Conservation (phyloP, 2,797 vertebrate species). For the Carcharodon carcharias region DNA sequence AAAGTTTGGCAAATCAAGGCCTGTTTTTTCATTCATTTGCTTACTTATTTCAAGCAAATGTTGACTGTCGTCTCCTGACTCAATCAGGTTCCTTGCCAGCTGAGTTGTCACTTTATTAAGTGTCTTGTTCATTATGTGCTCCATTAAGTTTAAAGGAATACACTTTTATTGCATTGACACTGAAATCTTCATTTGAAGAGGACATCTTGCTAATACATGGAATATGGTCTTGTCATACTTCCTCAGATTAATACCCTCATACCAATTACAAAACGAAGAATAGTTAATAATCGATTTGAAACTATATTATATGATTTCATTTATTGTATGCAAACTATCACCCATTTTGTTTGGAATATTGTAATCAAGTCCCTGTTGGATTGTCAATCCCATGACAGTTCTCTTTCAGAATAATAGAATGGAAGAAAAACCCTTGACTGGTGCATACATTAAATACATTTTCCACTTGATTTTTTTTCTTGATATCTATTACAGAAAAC, state of each 20-base stretch:
- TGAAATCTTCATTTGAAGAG: conserved; percentile 16
- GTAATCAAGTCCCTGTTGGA: not conserved
- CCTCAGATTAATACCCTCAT: not conserved
- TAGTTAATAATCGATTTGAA: not conserved
- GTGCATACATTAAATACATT: not conserved
- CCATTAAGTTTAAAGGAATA: conserved; percentile 25
- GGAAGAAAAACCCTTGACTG: not conserved
- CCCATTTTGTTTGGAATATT: not conserved
- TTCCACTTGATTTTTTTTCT: not conserved
- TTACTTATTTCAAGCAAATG: conserved; percentile 12
- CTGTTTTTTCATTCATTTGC: not conserved
- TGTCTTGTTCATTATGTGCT: conserved; percentile 21
- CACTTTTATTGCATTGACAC: not conserved
- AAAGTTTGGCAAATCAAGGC: not conserved
- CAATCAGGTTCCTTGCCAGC: not conserved
- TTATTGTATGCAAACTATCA: not conserved
- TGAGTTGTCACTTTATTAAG: conserved; percentile 25
- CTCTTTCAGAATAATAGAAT: not conserved
- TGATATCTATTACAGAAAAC: not conserved
- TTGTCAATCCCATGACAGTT: not conserved
- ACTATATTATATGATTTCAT: not conserved
- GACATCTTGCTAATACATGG: not conserved
- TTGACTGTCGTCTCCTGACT: not conserved
- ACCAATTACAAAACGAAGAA: not conserved
- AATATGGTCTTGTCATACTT: not conserved